phyloP scores from a whole-genome alignment of 2,888 invertebrate genomes.

The Tinea pellionella region DNA sequence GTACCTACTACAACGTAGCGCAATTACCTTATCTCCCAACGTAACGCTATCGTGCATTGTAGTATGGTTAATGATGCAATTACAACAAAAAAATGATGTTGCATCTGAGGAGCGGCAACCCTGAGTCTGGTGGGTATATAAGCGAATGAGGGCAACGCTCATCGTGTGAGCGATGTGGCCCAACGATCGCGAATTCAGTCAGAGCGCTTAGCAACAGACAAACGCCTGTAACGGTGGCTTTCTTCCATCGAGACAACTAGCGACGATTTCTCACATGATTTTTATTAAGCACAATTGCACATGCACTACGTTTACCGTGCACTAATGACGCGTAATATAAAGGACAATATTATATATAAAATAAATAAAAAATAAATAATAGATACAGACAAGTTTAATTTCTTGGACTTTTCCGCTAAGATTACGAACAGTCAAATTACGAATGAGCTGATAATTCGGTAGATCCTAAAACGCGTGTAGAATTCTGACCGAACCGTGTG shows the following conservation, averaged over 20 bases:
- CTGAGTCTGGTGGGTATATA: background rate
- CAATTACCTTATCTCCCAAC: background rate
- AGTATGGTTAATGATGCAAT: conserved; percentile 9
- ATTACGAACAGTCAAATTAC: background rate
- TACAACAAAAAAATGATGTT: conserved; percentile 9
- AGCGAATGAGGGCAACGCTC: conserved; percentile 52
- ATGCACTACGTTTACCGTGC: background rate
- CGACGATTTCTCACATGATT: conserved; percentile 3
- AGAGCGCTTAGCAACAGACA: conserved; percentile 59
- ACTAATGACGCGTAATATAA: background rate
- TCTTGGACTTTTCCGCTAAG: background rate
- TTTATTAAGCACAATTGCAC: background rate
- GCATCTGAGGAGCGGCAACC: conserved; percentile 8
- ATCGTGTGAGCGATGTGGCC: conserved; percentile 62
- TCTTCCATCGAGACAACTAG: conserved; percentile 2
- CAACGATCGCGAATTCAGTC: conserved; percentile 62
- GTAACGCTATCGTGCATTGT: conserved; percentile 12
- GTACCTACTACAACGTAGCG: background rate
- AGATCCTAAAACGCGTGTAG: conserved; percentile 28
- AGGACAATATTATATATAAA: too few species aligned
- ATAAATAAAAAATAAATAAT: background rate
- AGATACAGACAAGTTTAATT: background rate
- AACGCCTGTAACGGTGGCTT: conserved; percentile 26
- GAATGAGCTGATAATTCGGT: conserved; percentile 49
- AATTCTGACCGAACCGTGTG: conserved; percentile 41